Evolutionary conservation across 2,888 invertebrate genomes (phyloP).

Genomic region (Griposia aprilina): DNA sequence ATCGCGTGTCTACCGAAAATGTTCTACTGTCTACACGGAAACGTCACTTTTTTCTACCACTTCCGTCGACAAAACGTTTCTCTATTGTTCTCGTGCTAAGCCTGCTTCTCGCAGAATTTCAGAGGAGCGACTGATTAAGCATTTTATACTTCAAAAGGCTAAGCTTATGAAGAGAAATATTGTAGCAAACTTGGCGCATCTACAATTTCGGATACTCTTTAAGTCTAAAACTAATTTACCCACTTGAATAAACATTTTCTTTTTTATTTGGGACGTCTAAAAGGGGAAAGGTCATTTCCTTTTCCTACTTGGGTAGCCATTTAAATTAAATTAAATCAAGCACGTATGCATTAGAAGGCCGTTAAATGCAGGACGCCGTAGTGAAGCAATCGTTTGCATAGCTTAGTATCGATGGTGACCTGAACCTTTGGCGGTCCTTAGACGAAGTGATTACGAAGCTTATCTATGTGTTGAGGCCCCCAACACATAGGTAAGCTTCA

Average conservation of each 20-base stretch:
- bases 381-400: conserved; percentile 55
- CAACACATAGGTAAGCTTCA: too few relatives aligned
- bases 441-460: conserved; percentile 10
- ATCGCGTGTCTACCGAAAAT: too few relatives aligned
- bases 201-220: too few relatives aligned
- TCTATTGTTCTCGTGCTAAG: too few relatives aligned
- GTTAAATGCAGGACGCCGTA: conserved; percentile 33
- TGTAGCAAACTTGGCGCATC: too few relatives aligned
- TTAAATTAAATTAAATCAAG: conserved; percentile 44
- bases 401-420: conserved; percentile 39
- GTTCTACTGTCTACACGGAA: too few relatives aligned
- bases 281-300: conserved; percentile 45
- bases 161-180: too few relatives aligned
- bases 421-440: conserved; percentile 48
- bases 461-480: background rate
- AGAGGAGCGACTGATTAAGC: too few relatives aligned
- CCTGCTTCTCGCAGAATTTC: too few relatives aligned
- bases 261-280: conserved; percentile 9
- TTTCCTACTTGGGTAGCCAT: conserved; percentile 16
- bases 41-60: too few relatives aligned
- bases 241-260: background rate
- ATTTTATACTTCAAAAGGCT: too few relatives aligned
- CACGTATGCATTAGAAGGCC: conserved; percentile 37
- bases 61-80: too few relatives aligned
- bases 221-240: background rate